phyloP scores from a whole-genome alignment of 2,888 invertebrate species.

The Cryptocephalus moraei region DNA sequence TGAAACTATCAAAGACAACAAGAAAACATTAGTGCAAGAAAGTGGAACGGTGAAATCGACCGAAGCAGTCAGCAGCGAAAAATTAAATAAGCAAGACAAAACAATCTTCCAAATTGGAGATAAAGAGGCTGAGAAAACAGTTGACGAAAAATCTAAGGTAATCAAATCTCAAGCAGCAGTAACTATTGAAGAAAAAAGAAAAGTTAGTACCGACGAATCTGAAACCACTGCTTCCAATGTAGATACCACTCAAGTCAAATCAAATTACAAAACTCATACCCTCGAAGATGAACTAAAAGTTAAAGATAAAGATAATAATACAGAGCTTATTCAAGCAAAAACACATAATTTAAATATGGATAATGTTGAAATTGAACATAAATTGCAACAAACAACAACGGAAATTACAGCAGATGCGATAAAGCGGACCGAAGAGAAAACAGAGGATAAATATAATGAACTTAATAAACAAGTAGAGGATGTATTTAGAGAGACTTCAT shows the following conservation, averaged over 20 bases:
- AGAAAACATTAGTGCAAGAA: constrained; percentile 24
- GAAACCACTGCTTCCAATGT: constrained; percentile 5
- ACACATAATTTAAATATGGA: constrained; percentile 5
- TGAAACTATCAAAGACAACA: constrained; percentile 21
- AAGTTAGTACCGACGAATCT: constrained; percentile 5
- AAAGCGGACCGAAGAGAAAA: constrained; percentile 19
- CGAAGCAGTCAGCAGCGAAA: constrained; percentile 26
- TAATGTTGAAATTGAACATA: constrained; percentile 7
- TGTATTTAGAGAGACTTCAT: constrained; percentile 5
- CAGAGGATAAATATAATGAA: constrained; percentile 20
- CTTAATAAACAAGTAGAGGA: constrained; percentile 12
- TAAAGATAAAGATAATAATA: constrained; percentile 6
- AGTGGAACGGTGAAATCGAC: constrained; percentile 22
- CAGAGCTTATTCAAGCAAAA: constrained; percentile 4
- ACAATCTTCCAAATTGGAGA: constrained; percentile 23
- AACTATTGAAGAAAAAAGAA: constrained; percentile 9
- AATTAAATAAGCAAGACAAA: constrained; percentile 7
- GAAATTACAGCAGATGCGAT: constrained; percentile 12
- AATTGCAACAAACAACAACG: constrained; percentile 9
- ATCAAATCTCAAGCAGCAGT: constrained; percentile 20
- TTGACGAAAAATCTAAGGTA: constrained; percentile 18
- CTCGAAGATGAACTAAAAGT: constrained; percentile 7
- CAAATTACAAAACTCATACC: constrained; percentile 6
- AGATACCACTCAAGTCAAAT: constrained; percentile 6
- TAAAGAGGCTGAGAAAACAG: constrained; percentile 24